These are phyloP conservation scores for Herpailurus yagouaroundi DNA, from an alignment of 2,113 vertebrate genomes.

Conservation along the genomic window DNA sequence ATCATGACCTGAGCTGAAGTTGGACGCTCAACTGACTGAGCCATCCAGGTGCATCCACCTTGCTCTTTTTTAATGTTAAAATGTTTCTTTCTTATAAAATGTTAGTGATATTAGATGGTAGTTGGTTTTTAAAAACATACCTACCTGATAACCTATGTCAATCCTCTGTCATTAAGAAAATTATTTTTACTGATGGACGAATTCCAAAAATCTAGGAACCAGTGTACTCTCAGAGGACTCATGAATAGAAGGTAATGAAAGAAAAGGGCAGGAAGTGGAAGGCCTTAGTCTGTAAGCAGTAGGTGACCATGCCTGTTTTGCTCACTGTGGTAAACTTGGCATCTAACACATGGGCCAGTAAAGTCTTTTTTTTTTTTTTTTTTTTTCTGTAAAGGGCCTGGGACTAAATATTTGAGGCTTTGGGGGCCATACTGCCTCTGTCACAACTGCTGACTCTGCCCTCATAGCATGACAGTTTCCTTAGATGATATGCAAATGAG, in stretches of 20 bases:
- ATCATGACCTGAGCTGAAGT: too few relatives aligned
- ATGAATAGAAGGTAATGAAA: neutral
- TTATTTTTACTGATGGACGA: neutral
- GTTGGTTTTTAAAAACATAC: conserved; percentile 3
- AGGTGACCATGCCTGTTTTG: neutral
- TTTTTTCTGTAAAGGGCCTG: neutral
- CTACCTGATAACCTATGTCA: neutral
- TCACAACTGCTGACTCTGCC: neutral
- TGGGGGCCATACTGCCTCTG: neutral
- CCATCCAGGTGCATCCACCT: too few relatives aligned
- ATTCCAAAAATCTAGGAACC: neutral
- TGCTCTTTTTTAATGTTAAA: neutral
- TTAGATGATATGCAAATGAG: neutral
- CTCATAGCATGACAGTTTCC: neutral
- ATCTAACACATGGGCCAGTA: neutral
- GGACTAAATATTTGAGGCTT: neutral
- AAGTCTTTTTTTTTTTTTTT: neutral
- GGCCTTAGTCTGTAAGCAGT: neutral
- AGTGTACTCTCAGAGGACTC: neutral
- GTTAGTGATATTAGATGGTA: neutral
- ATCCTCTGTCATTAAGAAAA: neutral
- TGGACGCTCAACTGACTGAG: too few relatives aligned
- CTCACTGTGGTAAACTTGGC: neutral
- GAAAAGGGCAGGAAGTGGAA: neutral
- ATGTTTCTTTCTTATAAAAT: neutral